Evolutionary conservation across 2,797 vertebrate genomes (phyloP), one percentile per base, ranked within the genome.

Genomic region (Malurus leucopterus): DNA sequence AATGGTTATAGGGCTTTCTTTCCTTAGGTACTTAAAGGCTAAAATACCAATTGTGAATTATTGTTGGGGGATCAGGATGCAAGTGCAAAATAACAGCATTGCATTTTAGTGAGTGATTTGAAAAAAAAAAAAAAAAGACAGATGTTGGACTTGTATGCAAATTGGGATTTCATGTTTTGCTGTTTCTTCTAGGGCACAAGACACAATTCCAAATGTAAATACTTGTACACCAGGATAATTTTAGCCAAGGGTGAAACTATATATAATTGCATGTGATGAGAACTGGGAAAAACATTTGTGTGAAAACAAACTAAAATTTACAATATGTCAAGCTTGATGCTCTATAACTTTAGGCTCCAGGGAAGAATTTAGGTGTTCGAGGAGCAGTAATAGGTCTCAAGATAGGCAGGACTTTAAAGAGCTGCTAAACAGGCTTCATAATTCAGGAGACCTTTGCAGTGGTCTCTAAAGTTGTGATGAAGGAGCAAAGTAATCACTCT

Each of bases 301-400:
- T 43, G 19, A 57, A 36, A 80, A 64, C 12, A 64, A 74, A 30
- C 0, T 69, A 54, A 84, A 83, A 62, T 47, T 69, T 69, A 32
- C 5, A 51, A 79, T 83, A 27, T 29, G 3, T 43, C 32, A 57
- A 71, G 18, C 13, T 73, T 50, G 13, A 46, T 57, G 5, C 8
- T 59, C 13, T 10, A 5, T 58, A 78, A 53, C 40, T 62, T 70
- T 50, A 64, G 24, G 4, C 2, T 81, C 23, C 32, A 58, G 43
- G 0, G 9, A 79, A 73, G n/a, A 83, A 70, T 26, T 16, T 36
- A 36, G 24, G 4, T 40, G 10, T 7, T 65, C n/a, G 53, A 18
- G 13, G 19, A 71, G 17, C 0, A 0, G 13, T 34, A 69, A 54
- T 9, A 61, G 4, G 8, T 72, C 17, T 70, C 53, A 69, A 54